Percentiles rank a stretch among this genome's conserved stretches.
These are phyloP conservation scores for Cebus imitator DNA, from an alignment of 2,113 vertebrate genomes.

Conservation along the genomic window DNA sequence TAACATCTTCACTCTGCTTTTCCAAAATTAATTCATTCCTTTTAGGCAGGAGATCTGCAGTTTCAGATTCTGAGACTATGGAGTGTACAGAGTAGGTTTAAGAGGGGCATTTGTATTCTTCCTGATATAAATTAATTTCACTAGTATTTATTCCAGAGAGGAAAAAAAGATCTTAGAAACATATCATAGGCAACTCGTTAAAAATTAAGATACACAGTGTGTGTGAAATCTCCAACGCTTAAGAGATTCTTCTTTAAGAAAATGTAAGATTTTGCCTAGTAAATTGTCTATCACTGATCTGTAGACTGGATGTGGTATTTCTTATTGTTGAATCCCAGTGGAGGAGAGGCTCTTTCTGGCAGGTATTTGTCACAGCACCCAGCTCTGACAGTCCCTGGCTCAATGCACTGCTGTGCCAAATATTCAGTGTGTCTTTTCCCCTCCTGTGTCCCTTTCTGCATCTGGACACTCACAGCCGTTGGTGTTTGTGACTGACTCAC, in stretches of 20 bases:
- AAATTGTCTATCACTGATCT: background rate
- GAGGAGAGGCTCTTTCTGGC: background rate
- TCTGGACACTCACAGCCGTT: rapidly evolving
- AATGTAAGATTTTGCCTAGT: conserved; percentile 46
- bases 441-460: rapidly evolving
- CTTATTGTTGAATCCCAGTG: background rate
- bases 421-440: background rate
- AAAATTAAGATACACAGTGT: conserved; percentile 35
- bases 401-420: rapidly evolving
- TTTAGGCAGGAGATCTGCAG: conserved; percentile 49
- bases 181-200: background rate
- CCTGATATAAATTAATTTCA: conserved; percentile 55
- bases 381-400: background rate
- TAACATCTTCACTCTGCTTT: conserved; percentile 24
- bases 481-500: rapidly evolving
- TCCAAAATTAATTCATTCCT: conserved; percentile 66
- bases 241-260: conserved; percentile 30
- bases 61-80: conserved; percentile 44
- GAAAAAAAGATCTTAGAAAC: background rate
- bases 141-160: background rate
- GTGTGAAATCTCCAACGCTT: conserved; percentile 35
- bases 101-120: conserved; percentile 33
- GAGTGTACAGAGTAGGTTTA: conserved; percentile 64
- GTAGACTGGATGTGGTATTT: background rate
- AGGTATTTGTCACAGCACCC: background rate